Conservation (phyloP, 2,113 vertebrate species). For the Cricetomys ansorgei region DNA sequence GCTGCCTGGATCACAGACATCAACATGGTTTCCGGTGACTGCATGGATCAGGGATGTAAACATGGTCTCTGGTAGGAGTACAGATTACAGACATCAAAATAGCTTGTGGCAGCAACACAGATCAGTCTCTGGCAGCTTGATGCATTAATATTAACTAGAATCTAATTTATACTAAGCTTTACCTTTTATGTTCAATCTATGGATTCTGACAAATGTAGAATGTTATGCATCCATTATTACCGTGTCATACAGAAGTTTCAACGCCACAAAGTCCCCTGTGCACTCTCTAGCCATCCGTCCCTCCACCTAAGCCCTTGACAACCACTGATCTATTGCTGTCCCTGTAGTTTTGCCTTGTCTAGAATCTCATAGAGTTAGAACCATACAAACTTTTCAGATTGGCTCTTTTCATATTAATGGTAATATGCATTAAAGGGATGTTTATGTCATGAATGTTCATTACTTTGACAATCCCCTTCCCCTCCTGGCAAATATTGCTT, state of each 20-base stretch:
- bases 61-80: too few relatives aligned
- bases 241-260: neutral
- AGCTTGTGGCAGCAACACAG: too few relatives aligned
- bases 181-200: too few relatives aligned
- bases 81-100: too few relatives aligned
- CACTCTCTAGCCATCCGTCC: neutral
- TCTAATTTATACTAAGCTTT: neutral
- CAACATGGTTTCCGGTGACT: too few relatives aligned
- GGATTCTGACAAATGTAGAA: slow-evolving; percentile 9
- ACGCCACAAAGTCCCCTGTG: neutral
- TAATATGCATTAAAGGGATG: neutral
- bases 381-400: neutral
- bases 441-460: neutral
- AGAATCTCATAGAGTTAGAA: neutral
- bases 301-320: neutral
- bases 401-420: neutral
- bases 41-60: too few relatives aligned
- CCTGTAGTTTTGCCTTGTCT: neutral
- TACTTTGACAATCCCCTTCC: neutral
- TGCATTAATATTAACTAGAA: neutral
- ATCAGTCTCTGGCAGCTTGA: too few relatives aligned
- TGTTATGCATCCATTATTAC: neutral
- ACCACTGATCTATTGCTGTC: neutral
- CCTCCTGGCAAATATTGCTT: neutral
- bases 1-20: too few relatives aligned